phyloP scores from a whole-genome alignment of 1,140 invertebrate genomes.

The Lepidotrigona ventralis region DNA sequence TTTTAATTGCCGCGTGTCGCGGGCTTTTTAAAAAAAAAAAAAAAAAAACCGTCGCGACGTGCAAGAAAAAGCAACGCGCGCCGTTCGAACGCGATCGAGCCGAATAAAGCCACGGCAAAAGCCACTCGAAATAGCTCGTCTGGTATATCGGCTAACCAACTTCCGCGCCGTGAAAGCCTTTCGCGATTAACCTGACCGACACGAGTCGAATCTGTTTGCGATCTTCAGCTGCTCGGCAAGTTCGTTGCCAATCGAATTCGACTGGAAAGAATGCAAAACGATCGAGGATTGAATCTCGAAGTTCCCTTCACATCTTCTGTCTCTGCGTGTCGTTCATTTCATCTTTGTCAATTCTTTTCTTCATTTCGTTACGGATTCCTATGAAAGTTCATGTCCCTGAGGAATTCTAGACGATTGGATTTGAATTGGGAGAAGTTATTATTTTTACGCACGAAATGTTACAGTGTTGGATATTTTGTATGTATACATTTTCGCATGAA shows the following conservation, averaged over 20 bases:
- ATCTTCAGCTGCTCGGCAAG: constrained; percentile 16
- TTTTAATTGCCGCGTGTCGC: constrained; percentile 59
- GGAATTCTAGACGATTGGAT: too few relatives aligned
- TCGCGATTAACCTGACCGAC: constrained; percentile 22
- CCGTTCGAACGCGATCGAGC: constrained; percentile 26
- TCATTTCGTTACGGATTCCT: too few relatives aligned
- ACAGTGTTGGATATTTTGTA: too few relatives aligned
- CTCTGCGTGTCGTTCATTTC: too few relatives aligned
- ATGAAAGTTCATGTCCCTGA: too few relatives aligned
- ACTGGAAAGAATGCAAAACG: background rate
- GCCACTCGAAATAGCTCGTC: constrained; percentile 25
- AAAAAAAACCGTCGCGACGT: background rate
- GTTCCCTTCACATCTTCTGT: too few relatives aligned
- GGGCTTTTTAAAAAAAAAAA: constrained; percentile 13
- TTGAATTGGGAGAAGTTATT: too few relatives aligned
- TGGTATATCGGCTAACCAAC: constrained; percentile 25
- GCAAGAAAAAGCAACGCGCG: constrained; percentile 34
- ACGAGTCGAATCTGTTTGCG: constrained; percentile 24
- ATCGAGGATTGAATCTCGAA: background rate
- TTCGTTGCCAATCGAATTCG: constrained; percentile 18
- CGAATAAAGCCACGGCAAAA: constrained; percentile 50
- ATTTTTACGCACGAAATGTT: too few relatives aligned
- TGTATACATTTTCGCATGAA: too few relatives aligned
- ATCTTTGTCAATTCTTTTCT: too few relatives aligned
- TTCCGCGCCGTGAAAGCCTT: constrained; percentile 24